phyloP scores from a whole-genome alignment of 2,888 invertebrate species.

The Drosophila anomalipes region DNA sequence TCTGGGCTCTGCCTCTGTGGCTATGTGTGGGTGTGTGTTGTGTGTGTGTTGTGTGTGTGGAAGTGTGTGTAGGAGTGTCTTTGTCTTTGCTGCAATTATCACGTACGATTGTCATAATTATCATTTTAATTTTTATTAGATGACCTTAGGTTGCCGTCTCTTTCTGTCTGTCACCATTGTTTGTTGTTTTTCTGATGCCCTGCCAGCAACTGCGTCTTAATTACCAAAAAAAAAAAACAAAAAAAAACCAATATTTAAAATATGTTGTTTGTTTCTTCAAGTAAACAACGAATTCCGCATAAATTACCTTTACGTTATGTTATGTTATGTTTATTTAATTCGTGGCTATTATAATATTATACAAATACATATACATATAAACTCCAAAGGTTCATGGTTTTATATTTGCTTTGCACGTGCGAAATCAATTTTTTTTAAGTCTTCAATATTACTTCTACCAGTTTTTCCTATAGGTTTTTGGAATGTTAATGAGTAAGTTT shows the following conservation, averaged over 20 bases:
- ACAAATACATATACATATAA: neutral
- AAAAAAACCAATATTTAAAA: constrained; percentile 45
- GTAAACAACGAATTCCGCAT: constrained; percentile 24
- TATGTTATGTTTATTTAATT: neutral
- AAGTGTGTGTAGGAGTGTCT: constrained; percentile 51
- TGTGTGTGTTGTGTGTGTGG: constrained; percentile 12
- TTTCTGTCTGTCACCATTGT: constrained; percentile 36
- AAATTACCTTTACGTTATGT: constrained; percentile 19
- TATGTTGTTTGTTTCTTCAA: constrained; percentile 50
- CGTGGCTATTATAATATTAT: neutral
- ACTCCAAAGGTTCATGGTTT: neutral
- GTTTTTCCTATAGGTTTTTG: neutral
- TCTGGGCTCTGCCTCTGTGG: neutral
- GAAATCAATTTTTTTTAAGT: neutral
- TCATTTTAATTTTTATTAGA: constrained; percentile 80
- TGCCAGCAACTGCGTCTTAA: constrained; percentile 53
- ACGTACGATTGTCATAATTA: constrained; percentile 85
- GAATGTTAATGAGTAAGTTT: neutral
- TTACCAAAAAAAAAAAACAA: constrained; percentile 9
- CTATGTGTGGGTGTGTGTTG: constrained; percentile 25
- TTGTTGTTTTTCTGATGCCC: constrained; percentile 38
- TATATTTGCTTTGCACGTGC: neutral
- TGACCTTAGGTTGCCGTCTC: constrained; percentile 46
- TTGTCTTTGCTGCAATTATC: constrained; percentile 80
- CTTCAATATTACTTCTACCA: neutral